Evolutionary conservation across 2,888 invertebrate species (phyloP), one percentile per base, ranked within the genome.

Genomic region (Cephonodes hylas): DNA sequence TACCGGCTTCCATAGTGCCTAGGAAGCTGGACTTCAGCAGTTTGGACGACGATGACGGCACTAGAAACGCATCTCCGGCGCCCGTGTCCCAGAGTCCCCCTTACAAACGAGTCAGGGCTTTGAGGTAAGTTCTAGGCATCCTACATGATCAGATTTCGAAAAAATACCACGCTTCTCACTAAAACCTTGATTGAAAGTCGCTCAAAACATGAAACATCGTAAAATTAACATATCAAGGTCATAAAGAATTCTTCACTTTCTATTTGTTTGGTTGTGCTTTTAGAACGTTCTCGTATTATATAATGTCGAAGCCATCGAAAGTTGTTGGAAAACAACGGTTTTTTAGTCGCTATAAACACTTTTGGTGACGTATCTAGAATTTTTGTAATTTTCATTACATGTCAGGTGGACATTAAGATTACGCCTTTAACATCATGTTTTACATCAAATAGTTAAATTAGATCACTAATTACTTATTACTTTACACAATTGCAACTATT

Each of bases 21-120:
- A 93, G 94, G 72, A 95, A 94, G 84, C 85, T 95, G 67, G 93
- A 94, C 76, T 95, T 95, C 78, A 88, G 81, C 64, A 74, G 75
- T 74, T 66, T 88, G 62, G 90, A 91, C 65, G 93, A 90, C 70
- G 91, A 91, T 64, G 91, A 91, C 22, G 89, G 89, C 75, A 79
- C 87, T 45, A 84, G 80, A 66, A 77, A 85, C 65, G 80, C 79
- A 65, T 79, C 84, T 18, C 81, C 85, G 48, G 77, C 86, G 20
- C 85, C 89, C 6, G 75, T 77, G 38, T 82, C 91, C 2, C 79
- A 84, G 56, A 91, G 90, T 72, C 94, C 94, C 10, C 94, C 94
- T 0, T 94, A 94, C 72, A 93, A 94, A 69, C 89, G 93, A 73
- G 94, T 94, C 23, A 86, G 93, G 66, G 94, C 94, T 4, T 80